Evolutionary conservation across 2,797 vertebrate species (phyloP).

Genomic region (Oryzias dopingdopingensis): DNA sequence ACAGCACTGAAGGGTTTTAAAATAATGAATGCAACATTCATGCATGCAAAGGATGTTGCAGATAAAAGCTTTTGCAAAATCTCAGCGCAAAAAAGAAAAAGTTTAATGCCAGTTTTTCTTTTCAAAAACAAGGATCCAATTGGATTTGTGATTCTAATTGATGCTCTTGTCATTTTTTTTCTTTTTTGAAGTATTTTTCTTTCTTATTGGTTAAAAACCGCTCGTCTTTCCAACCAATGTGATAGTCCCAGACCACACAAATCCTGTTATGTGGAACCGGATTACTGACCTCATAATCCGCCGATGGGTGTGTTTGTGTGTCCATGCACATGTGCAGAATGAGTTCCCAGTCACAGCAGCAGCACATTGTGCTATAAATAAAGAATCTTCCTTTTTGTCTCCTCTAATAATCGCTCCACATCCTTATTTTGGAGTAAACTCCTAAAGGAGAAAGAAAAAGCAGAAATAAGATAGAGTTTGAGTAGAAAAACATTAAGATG

Average conservation of each 20-base stretch:
- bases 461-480: no score
- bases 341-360: conserved; percentile 45
- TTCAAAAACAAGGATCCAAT: conserved; percentile 7
- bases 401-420: background rate
- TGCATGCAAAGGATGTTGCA: no score
- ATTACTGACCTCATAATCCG: conserved; percentile 76
- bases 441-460: no score
- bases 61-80: background rate
- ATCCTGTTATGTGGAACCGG: conserved; percentile 77
- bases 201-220: conserved; percentile 42
- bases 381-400: conserved; percentile 55
- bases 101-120: background rate
- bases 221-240: conserved; percentile 49
- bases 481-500: no score
- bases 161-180: background rate
- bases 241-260: conserved; percentile 52
- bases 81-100: background rate
- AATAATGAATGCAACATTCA: no score
- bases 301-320: conserved; percentile 32
- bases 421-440: no score
- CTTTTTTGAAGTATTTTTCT: conserved; percentile 21
- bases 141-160: conserved; percentile 12
- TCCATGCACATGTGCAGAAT: conserved; percentile 31
- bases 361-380: conserved; percentile 76
- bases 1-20: no score